These are phyloP conservation scores for Lacerta bilineata DNA, from an alignment of 2,797 vertebrate species.

Conservation along the genomic window DNA sequence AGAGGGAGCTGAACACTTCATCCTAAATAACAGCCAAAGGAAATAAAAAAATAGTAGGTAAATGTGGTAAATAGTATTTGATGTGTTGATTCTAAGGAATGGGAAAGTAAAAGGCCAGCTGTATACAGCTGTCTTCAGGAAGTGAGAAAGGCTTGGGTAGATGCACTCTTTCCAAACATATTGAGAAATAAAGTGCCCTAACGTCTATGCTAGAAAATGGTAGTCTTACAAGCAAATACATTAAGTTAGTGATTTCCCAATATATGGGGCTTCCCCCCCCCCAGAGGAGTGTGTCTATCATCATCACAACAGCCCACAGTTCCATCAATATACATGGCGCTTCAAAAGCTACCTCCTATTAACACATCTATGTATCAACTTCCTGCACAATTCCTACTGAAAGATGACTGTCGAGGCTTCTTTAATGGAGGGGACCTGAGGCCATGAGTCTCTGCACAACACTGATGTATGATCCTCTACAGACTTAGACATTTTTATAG, in stretches of 20 bases:
- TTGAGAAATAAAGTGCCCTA: background rate
- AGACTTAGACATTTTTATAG: background rate
- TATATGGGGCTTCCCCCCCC: background rate
- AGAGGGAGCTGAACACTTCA: slow-evolving; percentile 70
- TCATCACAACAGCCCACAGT: background rate
- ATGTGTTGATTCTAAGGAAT: slow-evolving; percentile 47
- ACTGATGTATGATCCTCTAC: background rate
- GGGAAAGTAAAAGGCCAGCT: slow-evolving; percentile 32
- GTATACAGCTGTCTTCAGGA: background rate
- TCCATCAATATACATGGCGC: background rate
- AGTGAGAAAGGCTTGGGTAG: slow-evolving; percentile 8
- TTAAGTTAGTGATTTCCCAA: background rate
- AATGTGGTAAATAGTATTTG: slow-evolving; percentile 67
- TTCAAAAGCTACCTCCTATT: background rate
- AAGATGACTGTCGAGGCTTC: background rate
- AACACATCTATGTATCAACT: background rate
- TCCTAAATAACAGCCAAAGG: slow-evolving; percentile 68
- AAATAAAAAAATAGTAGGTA: slow-evolving; percentile 15
- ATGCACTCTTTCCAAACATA: background rate
- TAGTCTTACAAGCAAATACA: background rate
- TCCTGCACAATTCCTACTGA: background rate
- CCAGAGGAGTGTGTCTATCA: background rate
- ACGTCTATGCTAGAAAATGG: background rate
- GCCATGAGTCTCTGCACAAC: background rate
- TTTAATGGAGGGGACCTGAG: background rate